Evolutionary conservation across 35 echinoderm and acorn worm species (phyloP).

Genomic region (Acanthaster planci): DNA sequence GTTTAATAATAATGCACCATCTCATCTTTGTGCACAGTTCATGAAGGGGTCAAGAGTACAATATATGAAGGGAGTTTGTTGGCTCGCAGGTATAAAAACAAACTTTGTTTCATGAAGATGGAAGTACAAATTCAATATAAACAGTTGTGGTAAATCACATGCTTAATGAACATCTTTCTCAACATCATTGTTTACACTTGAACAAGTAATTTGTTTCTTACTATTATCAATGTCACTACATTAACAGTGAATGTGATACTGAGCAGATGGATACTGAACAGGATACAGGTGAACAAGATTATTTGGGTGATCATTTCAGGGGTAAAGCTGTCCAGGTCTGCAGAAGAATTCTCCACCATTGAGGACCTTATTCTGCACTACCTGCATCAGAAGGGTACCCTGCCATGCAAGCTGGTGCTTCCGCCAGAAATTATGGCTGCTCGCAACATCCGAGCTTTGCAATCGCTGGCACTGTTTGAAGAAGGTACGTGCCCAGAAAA

Average conservation of each 20-base stretch:
- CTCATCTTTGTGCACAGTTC: no score
- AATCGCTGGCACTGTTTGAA: conserved; percentile 60
- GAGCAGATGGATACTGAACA: neutral
- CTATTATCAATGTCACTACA: no score
- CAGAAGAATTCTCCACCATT: conserved; percentile 33
- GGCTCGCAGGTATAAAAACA: no score
- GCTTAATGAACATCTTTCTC: no score
- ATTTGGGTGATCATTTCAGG: conserved; percentile 28
- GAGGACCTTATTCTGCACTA: conserved; percentile 57
- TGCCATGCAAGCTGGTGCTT: conserved; percentile 54
- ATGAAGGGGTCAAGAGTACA: no score
- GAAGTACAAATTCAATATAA: no score
- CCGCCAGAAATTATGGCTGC: conserved; percentile 51
- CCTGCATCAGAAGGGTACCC: conserved; percentile 8
- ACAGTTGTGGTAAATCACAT: no score
- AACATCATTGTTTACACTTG: no score
- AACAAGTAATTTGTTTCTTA: no score
- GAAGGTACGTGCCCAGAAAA: conserved; percentile 56
- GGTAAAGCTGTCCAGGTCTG: conserved; percentile 33
- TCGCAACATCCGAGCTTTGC: conserved; percentile 46
- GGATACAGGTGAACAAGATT: neutral
- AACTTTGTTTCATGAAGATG: no score
- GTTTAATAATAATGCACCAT: no score
- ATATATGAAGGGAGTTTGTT: no score
- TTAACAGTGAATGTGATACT: neutral